phyloP scores from a whole-genome alignment of 1,140 invertebrate genomes.

The Ridgeia piscesae region DNA sequence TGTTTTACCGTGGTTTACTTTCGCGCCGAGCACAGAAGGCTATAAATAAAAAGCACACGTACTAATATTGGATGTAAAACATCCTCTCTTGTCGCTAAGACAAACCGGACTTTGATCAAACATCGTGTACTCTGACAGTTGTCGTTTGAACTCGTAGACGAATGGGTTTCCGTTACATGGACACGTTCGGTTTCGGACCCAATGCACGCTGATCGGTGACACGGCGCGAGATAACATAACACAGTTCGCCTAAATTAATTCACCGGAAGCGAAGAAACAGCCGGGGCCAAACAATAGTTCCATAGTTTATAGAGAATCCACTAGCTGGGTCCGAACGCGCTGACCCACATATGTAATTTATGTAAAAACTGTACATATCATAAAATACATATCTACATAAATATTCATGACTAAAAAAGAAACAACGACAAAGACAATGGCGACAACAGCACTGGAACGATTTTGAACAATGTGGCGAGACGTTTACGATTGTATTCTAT shows the following conservation, averaged over 20 bases:
- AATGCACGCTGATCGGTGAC: not conserved
- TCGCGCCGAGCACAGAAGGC: not conserved
- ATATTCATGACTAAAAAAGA: too few relatives aligned
- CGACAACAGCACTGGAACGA: too few relatives aligned
- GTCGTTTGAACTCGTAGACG: not conserved
- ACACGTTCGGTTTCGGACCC: not conserved
- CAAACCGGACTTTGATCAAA: slow-evolving; percentile 1
- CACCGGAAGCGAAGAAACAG: not conserved
- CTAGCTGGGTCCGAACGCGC: not conserved
- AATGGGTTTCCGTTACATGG: not conserved
- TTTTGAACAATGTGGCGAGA: too few relatives aligned
- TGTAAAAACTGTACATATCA: not conserved
- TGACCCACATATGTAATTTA: not conserved
- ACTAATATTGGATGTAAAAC: not conserved
- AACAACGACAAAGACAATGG: too few relatives aligned
- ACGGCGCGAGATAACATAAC: not conserved
- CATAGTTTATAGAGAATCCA: not conserved
- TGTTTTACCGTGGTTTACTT: not conserved
- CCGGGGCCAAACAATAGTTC: not conserved
- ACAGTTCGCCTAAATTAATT: not conserved
- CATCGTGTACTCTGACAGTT: not conserved
- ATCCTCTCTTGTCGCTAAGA: not conserved
- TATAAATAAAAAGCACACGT: not conserved
- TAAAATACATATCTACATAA: too few relatives aligned
- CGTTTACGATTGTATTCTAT: too few relatives aligned